Percentiles rank a stretch among this genome's conserved stretches.
Evolutionary conservation across 2,113 vertebrate genomes (phyloP).

Genomic region (Neodon shergylaensis): DNA sequence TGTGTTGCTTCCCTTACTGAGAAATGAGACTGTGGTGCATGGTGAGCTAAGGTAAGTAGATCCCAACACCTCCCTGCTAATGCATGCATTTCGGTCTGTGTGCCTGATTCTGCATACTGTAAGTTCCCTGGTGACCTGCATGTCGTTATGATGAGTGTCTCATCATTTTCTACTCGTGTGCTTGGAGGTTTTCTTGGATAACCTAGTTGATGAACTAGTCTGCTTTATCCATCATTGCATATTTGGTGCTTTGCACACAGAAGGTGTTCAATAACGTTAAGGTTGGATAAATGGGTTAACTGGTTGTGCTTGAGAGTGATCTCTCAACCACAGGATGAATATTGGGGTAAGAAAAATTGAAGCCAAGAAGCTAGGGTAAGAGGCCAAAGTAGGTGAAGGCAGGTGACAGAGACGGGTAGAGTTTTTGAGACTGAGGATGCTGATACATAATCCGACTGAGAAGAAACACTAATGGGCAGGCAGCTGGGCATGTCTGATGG

Average conservation of each 20-base stretch:
- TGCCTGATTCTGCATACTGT: not conserved
- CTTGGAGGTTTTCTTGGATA: not conserved
- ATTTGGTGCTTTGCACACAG: not conserved
- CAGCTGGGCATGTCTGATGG: not conserved
- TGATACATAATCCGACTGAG: not conserved
- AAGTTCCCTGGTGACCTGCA: not conserved
- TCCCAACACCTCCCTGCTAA: not conserved
- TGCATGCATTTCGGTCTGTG: not conserved
- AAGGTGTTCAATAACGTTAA: not conserved
- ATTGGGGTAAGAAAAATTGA: not conserved
- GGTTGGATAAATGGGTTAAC: not conserved
- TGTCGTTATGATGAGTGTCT: too few relatives aligned
- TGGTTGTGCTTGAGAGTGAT: not conserved
- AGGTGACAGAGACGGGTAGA: not conserved
- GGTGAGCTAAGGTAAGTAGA: not conserved
- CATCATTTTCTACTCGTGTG: not conserved
- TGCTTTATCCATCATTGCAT: not conserved
- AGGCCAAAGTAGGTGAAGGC: not conserved
- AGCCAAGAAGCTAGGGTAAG: not conserved
- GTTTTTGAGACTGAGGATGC: not conserved
- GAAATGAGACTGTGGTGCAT: fast-evolving
- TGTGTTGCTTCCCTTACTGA: not conserved
- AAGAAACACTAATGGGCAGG: not conserved
- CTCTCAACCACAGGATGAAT: not conserved
- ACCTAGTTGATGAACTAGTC: not conserved